Evolutionary conservation across 2,797 vertebrate species (phyloP), one percentile per base, ranked within the genome.

Genomic region (Aulostomus chinensis): DNA sequence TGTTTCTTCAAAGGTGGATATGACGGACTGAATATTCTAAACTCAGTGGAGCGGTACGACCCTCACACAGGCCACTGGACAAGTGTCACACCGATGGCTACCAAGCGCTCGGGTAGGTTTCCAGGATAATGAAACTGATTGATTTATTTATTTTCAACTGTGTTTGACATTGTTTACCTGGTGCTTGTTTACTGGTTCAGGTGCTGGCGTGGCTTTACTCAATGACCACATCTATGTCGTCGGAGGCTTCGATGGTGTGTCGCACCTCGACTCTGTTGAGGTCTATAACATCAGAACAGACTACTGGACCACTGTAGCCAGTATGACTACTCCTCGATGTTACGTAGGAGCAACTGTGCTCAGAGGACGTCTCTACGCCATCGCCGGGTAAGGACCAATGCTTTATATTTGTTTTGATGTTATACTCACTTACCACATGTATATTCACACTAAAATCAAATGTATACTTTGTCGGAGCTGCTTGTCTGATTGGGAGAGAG

Each of bases 61-160:
- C 96, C 97, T 8, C 97, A 99, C 84, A 98, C 95, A 3, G 96
- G 97, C 56, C 96, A 99, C 87, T 99, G 97, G 97, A 96, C 97
- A 4, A 97, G 94, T 2, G 95, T 99, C 28, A 98, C 96, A 0
- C 97, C 96, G 1, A 99, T 98, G 97, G 95, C 94, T 76, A 98
- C 96, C 11, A 99, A 99, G 69, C 93, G 96, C 30, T 98, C 97
- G 70, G 97, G 96, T 99, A 52, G 73, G 87, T 52, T 34, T 32
- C 25, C 25, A 9, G 7, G 10, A 9, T 9, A 10, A 28, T 9
- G 10, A 28, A 28, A 25, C 24, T 25, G 24, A 25, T 25, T n/a
- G n/a, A n/a, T n/a, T n/a, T n/a, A n/a, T n/a, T 42, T 8, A 8
- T 2, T 2, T 7, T 0, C 2, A 2, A 7, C 6, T 4, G 11